Percentiles rank a stretch among this genome's conserved stretches.
phyloP scores from a whole-genome alignment of 2,113 vertebrate genomes.

The Gymnorhina tibicen region DNA sequence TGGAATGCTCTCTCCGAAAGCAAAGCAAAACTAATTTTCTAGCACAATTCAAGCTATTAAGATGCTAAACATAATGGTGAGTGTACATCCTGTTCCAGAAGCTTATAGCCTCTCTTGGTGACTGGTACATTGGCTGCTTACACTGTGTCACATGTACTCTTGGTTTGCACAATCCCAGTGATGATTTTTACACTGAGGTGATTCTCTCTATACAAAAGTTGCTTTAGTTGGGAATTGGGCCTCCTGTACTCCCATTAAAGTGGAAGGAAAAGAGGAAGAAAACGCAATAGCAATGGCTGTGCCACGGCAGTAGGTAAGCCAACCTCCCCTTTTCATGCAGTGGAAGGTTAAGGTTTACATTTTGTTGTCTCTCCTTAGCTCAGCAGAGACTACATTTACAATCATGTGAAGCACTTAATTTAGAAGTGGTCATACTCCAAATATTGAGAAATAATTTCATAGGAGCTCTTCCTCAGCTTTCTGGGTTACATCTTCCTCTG shows the following conservation, averaged over 20 bases:
- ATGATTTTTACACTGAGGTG: neutral
- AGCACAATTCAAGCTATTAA: neutral
- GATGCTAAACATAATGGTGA: neutral
- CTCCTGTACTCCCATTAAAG: neutral
- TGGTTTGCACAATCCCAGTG: neutral
- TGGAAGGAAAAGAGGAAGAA: neutral
- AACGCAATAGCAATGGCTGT: neutral
- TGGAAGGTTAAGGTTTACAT: neutral
- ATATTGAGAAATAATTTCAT: neutral
- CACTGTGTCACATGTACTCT: neutral
- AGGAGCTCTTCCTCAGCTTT: neutral
- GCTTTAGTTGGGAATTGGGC: neutral
- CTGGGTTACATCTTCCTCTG: neutral
- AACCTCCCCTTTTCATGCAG: no score
- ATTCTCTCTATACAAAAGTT: neutral
- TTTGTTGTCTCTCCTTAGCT: neutral
- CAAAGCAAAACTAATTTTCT: neutral
- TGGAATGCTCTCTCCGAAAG: neutral
- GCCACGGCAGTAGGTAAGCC: neutral
- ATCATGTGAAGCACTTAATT: neutral
- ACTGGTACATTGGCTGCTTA: neutral
- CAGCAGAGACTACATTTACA: neutral
- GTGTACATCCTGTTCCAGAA: neutral
- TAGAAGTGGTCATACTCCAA: neutral
- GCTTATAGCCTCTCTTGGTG: neutral